These are phyloP conservation scores for Aphis craccivora DNA, from an alignment of 1,140 invertebrate species.

Conservation along the genomic window DNA sequence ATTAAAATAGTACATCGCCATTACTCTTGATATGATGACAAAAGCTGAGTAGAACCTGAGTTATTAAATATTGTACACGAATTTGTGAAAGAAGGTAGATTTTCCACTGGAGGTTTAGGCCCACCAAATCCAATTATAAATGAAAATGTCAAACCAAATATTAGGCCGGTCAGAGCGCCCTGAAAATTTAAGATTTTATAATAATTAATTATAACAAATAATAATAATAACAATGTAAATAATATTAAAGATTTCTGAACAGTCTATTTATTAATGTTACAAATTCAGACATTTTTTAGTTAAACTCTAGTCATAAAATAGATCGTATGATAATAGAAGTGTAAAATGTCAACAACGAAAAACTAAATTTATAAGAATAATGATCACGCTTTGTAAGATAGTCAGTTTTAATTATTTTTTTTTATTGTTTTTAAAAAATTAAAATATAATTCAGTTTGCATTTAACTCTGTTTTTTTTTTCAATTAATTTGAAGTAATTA, in stretches of 20 bases:
- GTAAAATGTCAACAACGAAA: no score
- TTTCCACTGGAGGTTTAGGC: conserved; percentile 71
- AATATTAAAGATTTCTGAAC: background rate
- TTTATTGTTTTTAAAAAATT: background rate
- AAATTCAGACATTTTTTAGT: background rate
- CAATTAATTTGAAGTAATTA: background rate
- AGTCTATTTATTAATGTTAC: background rate
- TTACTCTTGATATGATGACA: background rate
- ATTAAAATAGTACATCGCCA: background rate
- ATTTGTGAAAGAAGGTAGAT: conserved; percentile 45
- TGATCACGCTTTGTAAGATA: background rate
- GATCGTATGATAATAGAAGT: no score
- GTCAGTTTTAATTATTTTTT: background rate
- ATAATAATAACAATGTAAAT: background rate
- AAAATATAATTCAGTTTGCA: background rate
- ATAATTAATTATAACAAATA: background rate
- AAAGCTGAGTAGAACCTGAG: background rate
- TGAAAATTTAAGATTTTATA: conserved; percentile 61
- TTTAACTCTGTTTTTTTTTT: background rate
- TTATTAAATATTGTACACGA: background rate
- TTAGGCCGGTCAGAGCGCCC: conserved; percentile 74
- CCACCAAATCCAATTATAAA: conserved; percentile 88
- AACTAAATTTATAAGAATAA: background rate
- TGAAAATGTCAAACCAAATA: conserved; percentile 73
- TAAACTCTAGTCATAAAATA: background rate